Percentiles rank a stretch among this genome's conserved stretches.
Conservation (phyloP, 2,797 vertebrate species). For the Chelon labrosus region DNA sequence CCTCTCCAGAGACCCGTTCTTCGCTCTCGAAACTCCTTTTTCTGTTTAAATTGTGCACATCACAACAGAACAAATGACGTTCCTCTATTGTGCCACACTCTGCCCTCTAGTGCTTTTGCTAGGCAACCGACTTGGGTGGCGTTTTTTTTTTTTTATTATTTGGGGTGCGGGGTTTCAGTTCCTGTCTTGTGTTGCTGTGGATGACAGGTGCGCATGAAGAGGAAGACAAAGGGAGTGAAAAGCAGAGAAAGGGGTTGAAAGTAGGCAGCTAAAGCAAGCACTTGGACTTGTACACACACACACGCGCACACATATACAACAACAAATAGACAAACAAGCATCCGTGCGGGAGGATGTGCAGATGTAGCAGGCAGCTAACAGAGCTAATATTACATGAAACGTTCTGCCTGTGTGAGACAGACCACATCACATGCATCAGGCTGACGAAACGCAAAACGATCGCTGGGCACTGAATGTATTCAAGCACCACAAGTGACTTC, state of each 20-base stretch:
- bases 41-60: constrained; percentile 79
- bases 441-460: constrained; percentile 47
- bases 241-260: constrained; percentile 55
- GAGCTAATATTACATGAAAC: constrained; percentile 59
- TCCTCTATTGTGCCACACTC: constrained; percentile 70
- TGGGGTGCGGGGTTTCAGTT: constrained; percentile 42
- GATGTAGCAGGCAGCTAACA: constrained; percentile 65
- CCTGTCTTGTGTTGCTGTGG: constrained; percentile 46
- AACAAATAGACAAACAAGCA: constrained; percentile 30
- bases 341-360: constrained; percentile 49
- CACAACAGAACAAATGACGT: constrained; percentile 77
- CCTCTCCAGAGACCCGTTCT: constrained; percentile 67
- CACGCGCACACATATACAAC: constrained; percentile 11
- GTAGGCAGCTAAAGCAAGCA: constrained; percentile 79
- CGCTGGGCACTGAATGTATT: constrained; percentile 81
- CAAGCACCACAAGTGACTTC: constrained; percentile 84
- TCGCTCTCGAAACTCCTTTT: constrained; percentile 67
- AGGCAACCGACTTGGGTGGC: constrained; percentile 66
- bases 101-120: constrained; percentile 76
- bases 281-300: constrained; percentile 36
- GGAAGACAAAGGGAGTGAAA: constrained; percentile 60
- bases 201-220: constrained; percentile 44
- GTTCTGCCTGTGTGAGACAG: constrained; percentile 62
- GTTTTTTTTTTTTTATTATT: constrained; percentile 1
- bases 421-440: constrained; percentile 56